phyloP scores from a whole-genome alignment of 2,888 invertebrate species.

The Mythimna lalbum region DNA sequence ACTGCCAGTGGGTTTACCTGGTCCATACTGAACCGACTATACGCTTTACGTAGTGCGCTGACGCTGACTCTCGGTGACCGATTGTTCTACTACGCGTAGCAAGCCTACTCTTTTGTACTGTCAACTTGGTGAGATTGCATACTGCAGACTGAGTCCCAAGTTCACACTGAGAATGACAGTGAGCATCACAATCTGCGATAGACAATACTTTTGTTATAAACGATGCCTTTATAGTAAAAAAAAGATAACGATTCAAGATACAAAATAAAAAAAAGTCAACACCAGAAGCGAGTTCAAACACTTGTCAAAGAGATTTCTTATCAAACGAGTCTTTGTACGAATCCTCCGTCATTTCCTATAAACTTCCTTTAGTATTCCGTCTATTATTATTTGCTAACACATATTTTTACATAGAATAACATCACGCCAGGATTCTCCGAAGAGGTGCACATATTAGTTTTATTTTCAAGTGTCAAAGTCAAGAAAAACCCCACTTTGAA shows the following conservation, averaged over 20 bases:
- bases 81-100: too few species aligned
- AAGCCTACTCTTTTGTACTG: too few species aligned
- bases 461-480: background rate
- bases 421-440: background rate
- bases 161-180: too few species aligned
- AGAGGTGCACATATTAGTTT: background rate
- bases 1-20: too few species aligned
- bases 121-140: too few species aligned
- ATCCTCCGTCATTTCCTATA: slow-evolving; percentile 34
- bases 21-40: too few species aligned
- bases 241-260: background rate
- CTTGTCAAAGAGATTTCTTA: slow-evolving; percentile 44
- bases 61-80: too few species aligned
- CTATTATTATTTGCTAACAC: slow-evolving; percentile 39
- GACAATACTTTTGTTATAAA: background rate
- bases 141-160: too few species aligned
- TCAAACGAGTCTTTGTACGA: slow-evolving; percentile 49
- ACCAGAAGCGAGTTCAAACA: slow-evolving; percentile 26
- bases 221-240: background rate
- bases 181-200: too few species aligned
- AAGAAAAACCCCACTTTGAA: too few species aligned
- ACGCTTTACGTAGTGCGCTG: too few species aligned
- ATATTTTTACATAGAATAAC: slow-evolving; percentile 23
- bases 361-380: slow-evolving; percentile 23
- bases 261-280: slow-evolving; percentile 23